Evolutionary conservation across 2,888 invertebrate species (phyloP), one percentile per base, ranked within the genome.

Genomic region (Drosophila koepferae): DNA sequence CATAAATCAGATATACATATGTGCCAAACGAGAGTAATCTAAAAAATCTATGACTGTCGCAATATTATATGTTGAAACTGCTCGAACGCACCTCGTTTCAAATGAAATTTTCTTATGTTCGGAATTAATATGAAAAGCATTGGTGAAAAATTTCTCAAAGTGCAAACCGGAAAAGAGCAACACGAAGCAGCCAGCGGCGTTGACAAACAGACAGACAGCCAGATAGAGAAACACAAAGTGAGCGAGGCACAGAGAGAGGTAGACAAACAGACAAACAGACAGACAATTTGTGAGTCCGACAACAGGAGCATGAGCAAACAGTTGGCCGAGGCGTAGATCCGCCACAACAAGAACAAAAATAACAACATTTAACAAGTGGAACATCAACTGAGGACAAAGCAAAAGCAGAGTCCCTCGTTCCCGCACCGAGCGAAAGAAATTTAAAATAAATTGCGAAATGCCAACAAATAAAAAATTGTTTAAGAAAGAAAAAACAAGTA

Each of bases 371-470:
- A 34, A 31, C 34, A 63, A 44, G 34, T 36, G 20, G 43, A 59
- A 68, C 62, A 69, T 20, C 46, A 54, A 53, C 23, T 43, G 18
- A 41, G 74, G 53, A 68, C 67, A 73, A 63, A 43, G 54, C 9
- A 49, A 60, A 60, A 34, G 49, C 34, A 59, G 59, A 51, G 74
- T 31, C 43, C 62, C 63, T 55, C 55, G 51, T 8, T 58, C 61
- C 66, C 68, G 72, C 65, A 71, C 61, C 66, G 63, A 80, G 74
- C 61, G 60, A 77, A 82, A 80, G 62, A 87, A 53, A 80, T 85
- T 82, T 79, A 75, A 83, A 85, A 87, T 87, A 86, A 87, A 86
- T 86, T 86, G 81, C 83, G 65, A 80, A 88, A 88, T 81, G 77
- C 77, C 83, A 83, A 74, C 80, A 83, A 83, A 88, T 82, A 87